Evolutionary conservation across 2,113 vertebrate genomes (phyloP).

Genomic region (Pseudopodoces humilis): DNA sequence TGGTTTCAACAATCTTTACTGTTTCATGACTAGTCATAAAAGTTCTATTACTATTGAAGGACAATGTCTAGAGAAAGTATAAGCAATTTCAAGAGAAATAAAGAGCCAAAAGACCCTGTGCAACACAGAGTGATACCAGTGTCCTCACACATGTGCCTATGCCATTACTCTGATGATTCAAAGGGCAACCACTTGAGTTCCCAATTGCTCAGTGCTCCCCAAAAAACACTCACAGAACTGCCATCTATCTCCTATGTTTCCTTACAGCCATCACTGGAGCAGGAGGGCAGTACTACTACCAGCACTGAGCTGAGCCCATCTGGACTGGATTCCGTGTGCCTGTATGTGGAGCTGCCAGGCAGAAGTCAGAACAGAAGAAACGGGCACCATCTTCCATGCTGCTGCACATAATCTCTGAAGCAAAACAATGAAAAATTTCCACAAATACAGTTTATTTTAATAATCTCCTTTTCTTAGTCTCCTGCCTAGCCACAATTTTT

Average conservation of each 20-base stretch:
- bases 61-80: background rate
- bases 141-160: background rate
- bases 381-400: background rate
- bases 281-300: fast-evolving
- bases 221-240: background rate
- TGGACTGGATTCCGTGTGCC: background rate
- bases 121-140: background rate
- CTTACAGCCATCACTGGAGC: background rate
- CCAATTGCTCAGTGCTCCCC: background rate
- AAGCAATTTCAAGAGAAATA: background rate
- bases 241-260: background rate
- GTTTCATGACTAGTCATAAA: background rate
- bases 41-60: background rate
- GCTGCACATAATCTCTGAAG: background rate
- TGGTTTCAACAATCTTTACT: background rate
- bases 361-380: background rate
- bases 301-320: background rate
- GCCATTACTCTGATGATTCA: background rate
- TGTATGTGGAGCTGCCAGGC: fast-evolving
- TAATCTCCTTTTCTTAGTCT: background rate
- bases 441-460: background rate
- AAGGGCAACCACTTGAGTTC: background rate
- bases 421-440: background rate
- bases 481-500: background rate
- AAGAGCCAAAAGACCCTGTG: background rate